These are phyloP conservation scores for Meta bourneti DNA, from an alignment of 2,888 invertebrate genomes.

Conservation along the genomic window DNA sequence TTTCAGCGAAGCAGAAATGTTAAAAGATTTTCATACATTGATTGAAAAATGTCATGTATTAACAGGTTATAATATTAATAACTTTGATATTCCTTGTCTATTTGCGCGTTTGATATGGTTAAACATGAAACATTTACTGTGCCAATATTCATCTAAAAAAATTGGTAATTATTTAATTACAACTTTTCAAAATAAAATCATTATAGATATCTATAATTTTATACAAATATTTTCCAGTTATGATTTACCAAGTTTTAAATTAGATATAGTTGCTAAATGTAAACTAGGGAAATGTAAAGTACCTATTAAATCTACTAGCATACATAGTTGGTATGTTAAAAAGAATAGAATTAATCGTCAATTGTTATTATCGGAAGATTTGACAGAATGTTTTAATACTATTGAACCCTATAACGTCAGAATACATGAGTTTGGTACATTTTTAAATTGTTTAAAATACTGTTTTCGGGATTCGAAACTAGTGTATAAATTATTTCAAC, in stretches of 20 bases:
- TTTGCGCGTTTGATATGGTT: constrained; percentile 23
- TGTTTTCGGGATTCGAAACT: constrained; percentile 49
- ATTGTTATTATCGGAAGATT: neutral
- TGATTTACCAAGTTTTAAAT: constrained; percentile 59
- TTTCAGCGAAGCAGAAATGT: constrained; percentile 18
- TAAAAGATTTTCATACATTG: constrained; percentile 24
- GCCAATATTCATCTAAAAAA: constrained; percentile 18
- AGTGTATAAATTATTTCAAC: constrained; percentile 34
- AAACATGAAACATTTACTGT: neutral
- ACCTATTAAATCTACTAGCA: constrained; percentile 37
- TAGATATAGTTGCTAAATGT: constrained; percentile 31
- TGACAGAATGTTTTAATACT: constrained; percentile 5
- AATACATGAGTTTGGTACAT: constrained; percentile 49
- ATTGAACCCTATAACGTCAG: neutral
- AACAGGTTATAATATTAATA: constrained; percentile 58
- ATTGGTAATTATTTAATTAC: constrained; percentile 28
- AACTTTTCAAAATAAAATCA: constrained; percentile 33
- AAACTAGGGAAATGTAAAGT: constrained; percentile 33
- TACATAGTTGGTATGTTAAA: constrained; percentile 42
- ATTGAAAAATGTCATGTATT: constrained; percentile 30
- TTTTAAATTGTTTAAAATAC: constrained; percentile 28
- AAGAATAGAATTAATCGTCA: neutral
- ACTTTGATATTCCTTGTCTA: constrained; percentile 44
- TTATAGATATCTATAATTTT: constrained; percentile 47
- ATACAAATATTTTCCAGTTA: constrained; percentile 51